phyloP scores from a whole-genome alignment of 2,113 vertebrate species.

The Tauraco erythrolophus region DNA sequence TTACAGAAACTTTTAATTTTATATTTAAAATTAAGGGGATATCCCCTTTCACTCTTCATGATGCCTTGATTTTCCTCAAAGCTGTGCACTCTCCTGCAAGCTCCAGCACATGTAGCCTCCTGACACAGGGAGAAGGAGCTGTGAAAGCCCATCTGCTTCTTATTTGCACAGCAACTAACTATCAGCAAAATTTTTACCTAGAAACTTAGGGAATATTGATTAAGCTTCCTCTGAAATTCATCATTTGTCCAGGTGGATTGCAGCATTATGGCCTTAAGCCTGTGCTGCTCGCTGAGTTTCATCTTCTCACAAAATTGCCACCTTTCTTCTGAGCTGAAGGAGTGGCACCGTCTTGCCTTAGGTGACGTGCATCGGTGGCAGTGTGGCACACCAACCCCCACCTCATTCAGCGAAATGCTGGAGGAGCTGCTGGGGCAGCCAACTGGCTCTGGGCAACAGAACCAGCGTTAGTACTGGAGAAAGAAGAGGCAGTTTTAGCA shows the following conservation, averaged over 20 bases:
- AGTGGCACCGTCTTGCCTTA: not conserved
- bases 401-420: not conserved
- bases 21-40: not conserved
- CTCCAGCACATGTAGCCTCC: not conserved
- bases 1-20: not conserved
- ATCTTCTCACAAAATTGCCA: not conserved
- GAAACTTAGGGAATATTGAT: not conserved
- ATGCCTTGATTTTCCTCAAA: not conserved
- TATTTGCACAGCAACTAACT: not conserved
- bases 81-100: not conserved
- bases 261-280: not conserved
- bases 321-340: not conserved
- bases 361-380: not conserved
- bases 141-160: not conserved
- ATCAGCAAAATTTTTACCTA: not conserved
- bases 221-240: not conserved
- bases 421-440: not conserved
- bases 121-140: not conserved
- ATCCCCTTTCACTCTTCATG: not conserved
- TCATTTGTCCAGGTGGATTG: not conserved
- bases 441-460: not conserved
- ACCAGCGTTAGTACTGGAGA: not conserved
- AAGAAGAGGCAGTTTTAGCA: not conserved
- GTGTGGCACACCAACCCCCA: accelerated
- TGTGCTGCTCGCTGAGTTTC: not conserved